These are phyloP conservation scores for Thalassophryne amazonica DNA, from an alignment of 2,797 vertebrate species.

Conservation along the genomic window DNA sequence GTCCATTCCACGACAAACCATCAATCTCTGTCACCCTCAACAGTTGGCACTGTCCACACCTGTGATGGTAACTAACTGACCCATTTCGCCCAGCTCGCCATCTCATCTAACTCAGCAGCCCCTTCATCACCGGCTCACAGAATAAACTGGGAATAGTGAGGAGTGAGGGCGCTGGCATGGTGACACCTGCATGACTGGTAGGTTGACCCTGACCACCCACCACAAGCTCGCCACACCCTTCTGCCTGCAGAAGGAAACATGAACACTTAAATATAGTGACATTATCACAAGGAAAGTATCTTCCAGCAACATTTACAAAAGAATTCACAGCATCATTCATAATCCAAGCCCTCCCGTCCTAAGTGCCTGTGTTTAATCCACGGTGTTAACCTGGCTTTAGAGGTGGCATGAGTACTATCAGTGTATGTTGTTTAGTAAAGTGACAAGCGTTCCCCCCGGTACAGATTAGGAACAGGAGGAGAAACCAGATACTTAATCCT, in stretches of 20 bases:
- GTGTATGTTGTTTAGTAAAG: constrained; percentile 57
- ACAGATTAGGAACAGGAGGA: constrained; percentile 59
- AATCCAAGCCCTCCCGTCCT: constrained; percentile 55
- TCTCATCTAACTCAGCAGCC: constrained; percentile 68
- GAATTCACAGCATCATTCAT: constrained; percentile 42
- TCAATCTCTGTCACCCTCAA: constrained; percentile 56
- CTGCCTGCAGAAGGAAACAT: constrained; percentile 6
- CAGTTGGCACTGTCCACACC: constrained; percentile 60
- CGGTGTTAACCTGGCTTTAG: constrained; percentile 66
- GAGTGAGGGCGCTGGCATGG: not conserved
- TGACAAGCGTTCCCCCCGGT: constrained; percentile 57
- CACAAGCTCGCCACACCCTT: constrained; percentile 10
- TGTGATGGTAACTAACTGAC: constrained; percentile 64
- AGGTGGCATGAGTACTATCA: constrained; percentile 52
- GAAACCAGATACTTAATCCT: constrained; percentile 72
- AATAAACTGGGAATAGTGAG: too few species aligned
- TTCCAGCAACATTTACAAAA: constrained; percentile 49
- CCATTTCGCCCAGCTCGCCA: constrained; percentile 49
- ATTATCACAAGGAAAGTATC: constrained; percentile 29
- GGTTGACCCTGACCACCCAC: constrained; percentile 66
- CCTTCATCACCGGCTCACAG: constrained; percentile 63
- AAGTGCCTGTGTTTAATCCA: constrained; percentile 67
- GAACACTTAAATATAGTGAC: constrained; percentile 20
- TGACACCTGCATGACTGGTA: constrained; percentile 49
- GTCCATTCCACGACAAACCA: constrained; percentile 16